phyloP scores from a whole-genome alignment of 2,888 invertebrate species.

The Caenorhabditis doughertyi region DNA sequence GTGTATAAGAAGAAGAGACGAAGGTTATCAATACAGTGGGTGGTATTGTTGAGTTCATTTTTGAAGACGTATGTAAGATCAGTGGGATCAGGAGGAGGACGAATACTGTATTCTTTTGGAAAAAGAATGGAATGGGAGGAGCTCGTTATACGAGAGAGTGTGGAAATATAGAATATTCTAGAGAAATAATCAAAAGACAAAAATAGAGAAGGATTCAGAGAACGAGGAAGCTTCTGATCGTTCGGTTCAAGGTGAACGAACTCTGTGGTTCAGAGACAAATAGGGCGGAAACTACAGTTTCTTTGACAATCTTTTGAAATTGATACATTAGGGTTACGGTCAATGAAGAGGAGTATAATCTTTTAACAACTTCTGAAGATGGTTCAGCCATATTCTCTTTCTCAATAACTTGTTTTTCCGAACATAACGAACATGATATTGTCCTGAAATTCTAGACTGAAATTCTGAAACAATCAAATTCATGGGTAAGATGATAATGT shows the following conservation, averaged over 20 bases:
- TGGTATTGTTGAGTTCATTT: constrained; percentile 53
- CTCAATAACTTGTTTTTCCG: too few relatives aligned
- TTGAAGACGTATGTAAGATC: constrained; percentile 57
- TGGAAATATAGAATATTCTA: neutral
- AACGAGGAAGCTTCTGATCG: constrained; percentile 59
- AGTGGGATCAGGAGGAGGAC: constrained; percentile 51
- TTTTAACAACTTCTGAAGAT: neutral
- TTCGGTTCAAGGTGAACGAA: constrained; percentile 58
- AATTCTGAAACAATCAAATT: too few relatives aligned
- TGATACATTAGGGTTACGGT: constrained; percentile 12
- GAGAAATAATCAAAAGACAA: constrained; percentile 24
- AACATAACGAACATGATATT: neutral
- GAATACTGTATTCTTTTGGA: constrained; percentile 53
- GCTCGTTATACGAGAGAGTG: constrained; percentile 6
- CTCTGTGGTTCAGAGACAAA: constrained; percentile 40
- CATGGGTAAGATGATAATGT: neutral
- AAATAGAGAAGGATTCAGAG: constrained; percentile 52
- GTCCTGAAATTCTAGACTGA: too few relatives aligned
- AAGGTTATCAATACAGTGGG: constrained; percentile 34
- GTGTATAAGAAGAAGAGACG: constrained; percentile 45
- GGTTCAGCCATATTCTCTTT: too few relatives aligned
- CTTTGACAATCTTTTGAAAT: constrained; percentile 30
- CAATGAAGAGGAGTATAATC: neutral
- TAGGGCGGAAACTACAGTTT: constrained; percentile 6
- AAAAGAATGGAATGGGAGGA: constrained; percentile 34